Base-by-base conservation (phyloP, 2,797 vertebrate species). In the Leptoclinus maculatus region DNA sequence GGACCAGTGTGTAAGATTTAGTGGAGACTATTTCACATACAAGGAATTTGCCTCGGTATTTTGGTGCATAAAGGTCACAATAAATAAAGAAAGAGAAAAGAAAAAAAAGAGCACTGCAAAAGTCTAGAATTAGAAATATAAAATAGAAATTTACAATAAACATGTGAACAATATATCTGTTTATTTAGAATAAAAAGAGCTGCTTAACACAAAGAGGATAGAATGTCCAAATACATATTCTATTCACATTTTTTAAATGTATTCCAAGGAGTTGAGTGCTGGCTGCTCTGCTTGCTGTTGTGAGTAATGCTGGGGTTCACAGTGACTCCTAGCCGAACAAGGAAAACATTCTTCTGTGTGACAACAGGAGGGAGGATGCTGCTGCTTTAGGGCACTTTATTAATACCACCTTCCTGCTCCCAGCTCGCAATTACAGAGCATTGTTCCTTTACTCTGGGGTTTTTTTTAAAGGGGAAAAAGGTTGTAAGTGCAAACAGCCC, bases 261-360 rank as follows among this genome's bases (percentile, higher is more conserved):
- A 59, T 66, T 82, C 16, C 25, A 36, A 66, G 21, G 27, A 19
- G 3, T n/a, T 49, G 36, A 63, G 41, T 60, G 65, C 73, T 73
- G 43, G 65, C 73, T 73, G 43, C 41, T 38, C 53, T 32, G 51
- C 6, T 47, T 38, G 36, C 39, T 64, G 49, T 13, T 9, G 21
- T 60, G 27, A 71, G 65, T 32, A n/a, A 27, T 47, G 13, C 5
- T 7, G 43, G n/a, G 12, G 3, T 23, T 67, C 56, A 62, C 17
- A 17, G 32, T 39, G 54, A 70, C 29, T 38, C n/a, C 17, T 14
- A 12, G 19, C 13, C 47, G 27, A 60, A 7, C 43, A 29, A 14
- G 56, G 41, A 69, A 45, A 76, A 71, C 71, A 51, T 59, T 63
- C n/a, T 16, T 60, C 65, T 16, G 49, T 41, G 17, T 60, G 43